A percentile compares a stretch with the other conserved stretches of the same genome.
These are phyloP conservation scores for Drosophila limbata DNA, from an alignment of 2,888 invertebrate genomes.

Conservation along the genomic window DNA sequence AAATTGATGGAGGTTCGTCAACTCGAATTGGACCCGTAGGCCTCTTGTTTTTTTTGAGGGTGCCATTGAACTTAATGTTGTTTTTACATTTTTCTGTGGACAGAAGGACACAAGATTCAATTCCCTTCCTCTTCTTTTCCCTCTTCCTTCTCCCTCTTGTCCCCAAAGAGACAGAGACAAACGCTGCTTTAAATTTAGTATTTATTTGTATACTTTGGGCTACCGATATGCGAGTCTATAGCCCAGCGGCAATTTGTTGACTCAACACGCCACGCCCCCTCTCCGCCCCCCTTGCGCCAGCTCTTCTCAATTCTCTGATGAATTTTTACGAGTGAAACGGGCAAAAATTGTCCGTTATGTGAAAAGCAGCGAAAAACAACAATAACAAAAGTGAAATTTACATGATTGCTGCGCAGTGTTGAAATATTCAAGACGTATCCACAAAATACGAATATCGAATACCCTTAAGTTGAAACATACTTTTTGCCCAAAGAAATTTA, in stretches of 20 bases:
- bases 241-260: conserved; percentile 60
- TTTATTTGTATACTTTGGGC: conserved; percentile 76
- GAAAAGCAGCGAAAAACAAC: conserved; percentile 21
- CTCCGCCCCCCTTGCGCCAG: neutral
- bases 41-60: conserved; percentile 45
- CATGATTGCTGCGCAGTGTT: conserved; percentile 55
- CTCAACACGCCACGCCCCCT: conserved; percentile 38
- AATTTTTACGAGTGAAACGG: conserved; percentile 46
- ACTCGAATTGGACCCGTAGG: conserved; percentile 46
- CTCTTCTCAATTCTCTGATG: conserved; percentile 31
- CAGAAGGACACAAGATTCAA: conserved; percentile 29
- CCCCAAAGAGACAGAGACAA: conserved; percentile 13
- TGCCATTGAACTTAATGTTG: conserved; percentile 76
- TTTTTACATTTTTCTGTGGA: conserved; percentile 50
- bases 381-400: conserved; percentile 36
- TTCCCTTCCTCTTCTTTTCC: neutral
- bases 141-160: neutral
- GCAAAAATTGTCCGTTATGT: conserved; percentile 32
- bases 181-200: conserved; percentile 60
- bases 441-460: conserved; percentile 17
- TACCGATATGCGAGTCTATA: conserved; percentile 56
- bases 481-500: neutral
- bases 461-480: conserved; percentile 1
- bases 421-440: conserved; percentile 49
- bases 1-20: conserved; percentile 71